Evolutionary conservation across 2,113 vertebrate species (phyloP).

Genomic region (Bos javanicus): DNA sequence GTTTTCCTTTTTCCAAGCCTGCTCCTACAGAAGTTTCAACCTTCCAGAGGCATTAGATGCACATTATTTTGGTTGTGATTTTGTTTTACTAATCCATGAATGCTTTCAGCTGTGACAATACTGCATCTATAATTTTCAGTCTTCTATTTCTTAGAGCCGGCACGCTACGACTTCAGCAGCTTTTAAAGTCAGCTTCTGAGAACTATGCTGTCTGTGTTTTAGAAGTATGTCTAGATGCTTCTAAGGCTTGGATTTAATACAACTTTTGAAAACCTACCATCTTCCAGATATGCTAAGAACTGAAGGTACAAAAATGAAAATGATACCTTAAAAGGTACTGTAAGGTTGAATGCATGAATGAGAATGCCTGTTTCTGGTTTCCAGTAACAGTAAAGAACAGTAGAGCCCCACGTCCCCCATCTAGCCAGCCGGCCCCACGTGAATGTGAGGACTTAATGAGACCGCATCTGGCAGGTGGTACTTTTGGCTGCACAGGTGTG

Average conservation of each 20-base stretch:
- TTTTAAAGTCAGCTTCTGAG: neutral
- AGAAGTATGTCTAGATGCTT: neutral
- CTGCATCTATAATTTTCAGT: neutral
- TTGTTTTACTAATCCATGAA: neutral
- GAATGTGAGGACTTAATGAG: neutral
- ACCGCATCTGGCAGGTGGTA: accelerated
- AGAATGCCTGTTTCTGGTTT: neutral
- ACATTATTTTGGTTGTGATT: neutral
- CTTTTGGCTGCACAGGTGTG: accelerated
- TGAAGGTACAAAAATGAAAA: neutral
- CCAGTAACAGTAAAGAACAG: neutral
- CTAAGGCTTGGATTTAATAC: neutral
- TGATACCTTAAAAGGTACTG: neutral
- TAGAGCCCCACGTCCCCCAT: accelerated
- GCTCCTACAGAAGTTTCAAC: neutral
- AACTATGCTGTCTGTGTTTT: neutral
- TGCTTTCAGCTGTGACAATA: neutral
- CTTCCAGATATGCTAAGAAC: neutral
- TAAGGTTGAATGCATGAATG: neutral
- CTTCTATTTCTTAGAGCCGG: neutral
- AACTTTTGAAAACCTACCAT: neutral
- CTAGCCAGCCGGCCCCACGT: accelerated
- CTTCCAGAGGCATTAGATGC: neutral
- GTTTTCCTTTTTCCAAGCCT: neutral
- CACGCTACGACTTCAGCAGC: neutral